Evolutionary conservation across 2,113 vertebrate species (phyloP), one percentile per base, ranked within the genome.

Genomic region (Dendrocopos noguchii): DNA sequence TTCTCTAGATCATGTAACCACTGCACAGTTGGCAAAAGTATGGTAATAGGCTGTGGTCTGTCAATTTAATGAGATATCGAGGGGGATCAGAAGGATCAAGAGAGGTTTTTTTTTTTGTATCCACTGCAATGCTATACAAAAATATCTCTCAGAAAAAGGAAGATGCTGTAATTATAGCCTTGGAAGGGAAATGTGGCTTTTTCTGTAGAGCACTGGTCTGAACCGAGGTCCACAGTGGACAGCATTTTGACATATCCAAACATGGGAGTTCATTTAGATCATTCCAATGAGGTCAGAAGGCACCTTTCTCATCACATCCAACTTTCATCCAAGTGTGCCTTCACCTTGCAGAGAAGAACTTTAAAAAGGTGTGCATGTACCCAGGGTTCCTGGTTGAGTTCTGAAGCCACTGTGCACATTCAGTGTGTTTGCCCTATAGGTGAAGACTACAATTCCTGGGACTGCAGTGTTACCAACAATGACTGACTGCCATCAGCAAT

Each of bases 1-100:
- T n/a, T n/a, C n/a, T n/a, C n/a, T n/a, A n/a, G n/a, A n/a, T n/a
- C n/a, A n/a, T n/a, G n/a, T n/a, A n/a, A n/a, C n/a, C n/a, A n/a
- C n/a, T n/a, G n/a, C n/a, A n/a, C n/a, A n/a, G n/a, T n/a, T n/a
- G n/a, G n/a, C n/a, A n/a, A n/a, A n/a, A n/a, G n/a, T n/a, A n/a
- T n/a, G n/a, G n/a, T n/a, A n/a, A n/a, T n/a, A n/a, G n/a, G n/a
- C 87, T 89, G 81, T 78, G 89, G 76, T 90, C 93, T 92, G 75
- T 91, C 93, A 77, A 42, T 91, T 87, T 96, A 92, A 93, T 94
- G 93, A 94, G 79, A 91, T 65, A 91, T 81, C 10, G 17, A 93
- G 88, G 76, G 82, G 67, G 72, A 94, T 94, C 87, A 86, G 87
- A 85, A 90, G 76, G 53, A 91, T 87, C 1, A 7, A 82, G 79